phyloP scores from a whole-genome alignment of 2,113 vertebrate species.

The Oryctolagus cuniculus region mOryCun1.1 NC_091433.1:126111501-126112000 shows the following conservation, averaged over 20 bases:
- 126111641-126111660: not conserved
- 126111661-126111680: not conserved
- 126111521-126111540: slow-evolving; percentile 7
- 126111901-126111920: not conserved
- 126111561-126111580: not conserved
- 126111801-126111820: not conserved
- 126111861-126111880: not conserved
- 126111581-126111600: not conserved
- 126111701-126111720: not conserved
- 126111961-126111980: too few species aligned
- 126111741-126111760: not conserved
- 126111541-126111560: not conserved
- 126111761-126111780: not conserved
- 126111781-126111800: not conserved
- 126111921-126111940: too few species aligned
- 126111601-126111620: not conserved
- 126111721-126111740: not conserved
- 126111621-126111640: not conserved
- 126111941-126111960: too few species aligned
- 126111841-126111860: rapidly evolving
- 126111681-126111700: not conserved
- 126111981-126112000: too few species aligned
- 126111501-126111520: not conserved
- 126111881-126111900: too few species aligned
- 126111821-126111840: too few species aligned